Base-by-base conservation (phyloP, 2,888 invertebrate genomes). In the Macrophya annulata region DNA sequence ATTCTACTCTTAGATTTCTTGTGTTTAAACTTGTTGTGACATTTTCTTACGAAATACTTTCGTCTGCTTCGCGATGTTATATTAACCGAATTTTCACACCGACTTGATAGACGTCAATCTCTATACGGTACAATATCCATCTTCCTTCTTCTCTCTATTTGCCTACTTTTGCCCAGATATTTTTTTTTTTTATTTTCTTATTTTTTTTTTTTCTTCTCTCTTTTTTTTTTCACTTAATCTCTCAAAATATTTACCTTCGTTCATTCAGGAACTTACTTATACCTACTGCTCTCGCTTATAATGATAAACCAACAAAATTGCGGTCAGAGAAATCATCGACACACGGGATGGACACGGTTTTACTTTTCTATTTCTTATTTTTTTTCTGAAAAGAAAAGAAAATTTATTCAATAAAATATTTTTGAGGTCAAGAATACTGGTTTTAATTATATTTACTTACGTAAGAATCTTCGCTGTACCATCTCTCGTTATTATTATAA, bases 1-100 rank as follows among this genome's bases (percentile, higher is more conserved):
- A 5, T n/a, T 25, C 21, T 21, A 10, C n/a, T 37, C 48, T 12
- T 17, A 15, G 17, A 8, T 17, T 12, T 77, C 21, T 79, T 55
- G 21, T 68, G 37, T 68, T 65, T 2, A 31, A 79, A 65, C 59
- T 37, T 76, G 84, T 62, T 51, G 40, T 21, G 84, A 76, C 86
- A 84, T 51, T 77, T 62, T 25, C 15, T 62, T 62, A 37, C 25
- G 65, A 62, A 85, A 76, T 76, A 72, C 31, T 62, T 77, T 65
- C 51, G 21, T 62, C 85, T 17, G 6, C 68, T 37, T 68, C 37
- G 12, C 37, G 37, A 68, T 68, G 37, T 68, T 68, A 68, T 68
- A 68, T 68, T 68, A 68, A 68, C 12, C 21, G 37, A 68, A 68
- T 68, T 68, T 43, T 68, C 68, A 68, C 68, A 68, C 68, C 68